Conservation (phyloP, 2,113 vertebrate genomes). For the Otus sunia region DNA sequence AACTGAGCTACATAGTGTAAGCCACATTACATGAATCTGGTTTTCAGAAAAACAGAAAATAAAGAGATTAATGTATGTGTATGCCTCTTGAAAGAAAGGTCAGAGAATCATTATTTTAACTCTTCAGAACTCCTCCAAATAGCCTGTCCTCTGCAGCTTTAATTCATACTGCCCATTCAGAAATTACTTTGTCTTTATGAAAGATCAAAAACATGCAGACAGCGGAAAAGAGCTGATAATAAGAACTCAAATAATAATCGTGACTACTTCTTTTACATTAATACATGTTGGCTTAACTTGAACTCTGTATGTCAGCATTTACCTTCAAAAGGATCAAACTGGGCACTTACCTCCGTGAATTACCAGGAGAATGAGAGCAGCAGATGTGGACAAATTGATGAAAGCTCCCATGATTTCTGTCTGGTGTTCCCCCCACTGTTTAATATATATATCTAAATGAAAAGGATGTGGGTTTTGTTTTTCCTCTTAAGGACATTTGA, state of each 20-base stretch:
- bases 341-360: slow-evolving; percentile 62
- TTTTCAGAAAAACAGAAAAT: background rate
- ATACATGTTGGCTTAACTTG: background rate
- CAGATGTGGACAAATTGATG: background rate
- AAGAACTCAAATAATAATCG: background rate
- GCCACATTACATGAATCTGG: background rate
- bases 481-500: background rate
- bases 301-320: background rate
- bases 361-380: slow-evolving; percentile 17
- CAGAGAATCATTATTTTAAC: background rate
- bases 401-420: slow-evolving; percentile 45
- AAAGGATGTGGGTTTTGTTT: slow-evolving; percentile 69
- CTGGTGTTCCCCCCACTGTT: background rate
- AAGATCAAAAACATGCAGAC: background rate
- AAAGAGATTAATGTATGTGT: background rate
- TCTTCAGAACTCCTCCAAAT: background rate
- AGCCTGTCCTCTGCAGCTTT: background rate
- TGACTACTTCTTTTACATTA: background rate
- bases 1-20: background rate
- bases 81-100: background rate
- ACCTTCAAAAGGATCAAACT: background rate
- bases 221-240: background rate
- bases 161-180: background rate
- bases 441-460: background rate
- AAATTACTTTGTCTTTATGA: background rate